Evolutionary conservation across 2,113 vertebrate genomes (phyloP).

Genomic region (Grammomys surdaster): DNA sequence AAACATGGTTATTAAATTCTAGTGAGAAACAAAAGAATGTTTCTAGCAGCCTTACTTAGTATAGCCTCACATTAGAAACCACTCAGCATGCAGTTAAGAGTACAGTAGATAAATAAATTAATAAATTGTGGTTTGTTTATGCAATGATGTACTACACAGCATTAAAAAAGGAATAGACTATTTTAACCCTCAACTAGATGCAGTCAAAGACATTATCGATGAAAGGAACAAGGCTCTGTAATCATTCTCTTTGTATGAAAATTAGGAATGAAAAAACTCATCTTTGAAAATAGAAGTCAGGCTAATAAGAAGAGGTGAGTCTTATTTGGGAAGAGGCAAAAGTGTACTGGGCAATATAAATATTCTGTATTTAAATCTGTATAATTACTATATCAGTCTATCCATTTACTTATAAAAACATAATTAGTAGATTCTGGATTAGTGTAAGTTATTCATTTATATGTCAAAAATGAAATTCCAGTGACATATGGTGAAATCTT

Average conservation of each 20-base stretch:
- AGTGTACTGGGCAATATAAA: background rate
- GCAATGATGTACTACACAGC: background rate
- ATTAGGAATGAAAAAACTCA: background rate
- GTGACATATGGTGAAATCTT: background rate
- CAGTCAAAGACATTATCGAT: background rate
- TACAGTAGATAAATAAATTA: background rate
- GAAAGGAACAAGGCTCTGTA: background rate
- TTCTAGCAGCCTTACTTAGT: background rate
- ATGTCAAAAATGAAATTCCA: slow-evolving; percentile 6
- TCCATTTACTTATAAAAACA: background rate
- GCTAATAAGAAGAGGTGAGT: background rate
- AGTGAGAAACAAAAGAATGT: slow-evolving; percentile 12
- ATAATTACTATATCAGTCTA: background rate
- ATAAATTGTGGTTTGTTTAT: background rate
- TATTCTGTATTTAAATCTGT: background rate
- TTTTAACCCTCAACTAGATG: background rate
- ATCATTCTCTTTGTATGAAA: background rate
- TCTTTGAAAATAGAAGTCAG: background rate
- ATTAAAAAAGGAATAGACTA: background rate
- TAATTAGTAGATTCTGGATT: background rate
- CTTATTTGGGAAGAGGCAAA: background rate
- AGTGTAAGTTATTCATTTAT: background rate
- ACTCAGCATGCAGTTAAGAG: background rate
- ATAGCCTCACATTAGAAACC: background rate
- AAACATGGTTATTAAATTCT: slow-evolving; percentile 23